A percentile compares a stretch with the other conserved stretches of the same genome.
These are phyloP conservation scores for Eurypyga helias DNA, from an alignment of 2,113 vertebrate species.

Conservation along the genomic window DNA sequence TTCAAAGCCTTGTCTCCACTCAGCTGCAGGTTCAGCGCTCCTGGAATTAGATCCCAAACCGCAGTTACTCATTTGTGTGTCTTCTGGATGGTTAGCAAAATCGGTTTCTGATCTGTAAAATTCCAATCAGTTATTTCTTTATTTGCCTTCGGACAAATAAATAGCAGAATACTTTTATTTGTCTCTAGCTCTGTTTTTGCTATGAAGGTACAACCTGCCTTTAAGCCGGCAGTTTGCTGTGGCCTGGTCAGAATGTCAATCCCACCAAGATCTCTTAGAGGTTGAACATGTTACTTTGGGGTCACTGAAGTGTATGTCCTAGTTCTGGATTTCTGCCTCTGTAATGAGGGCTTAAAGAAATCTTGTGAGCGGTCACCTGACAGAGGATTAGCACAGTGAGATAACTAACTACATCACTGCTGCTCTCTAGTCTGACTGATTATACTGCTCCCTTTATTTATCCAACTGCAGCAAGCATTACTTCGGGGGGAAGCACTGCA, in stretches of 20 bases:
- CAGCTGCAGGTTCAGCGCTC: constrained; percentile 23
- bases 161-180: background rate
- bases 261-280: background rate
- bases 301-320: constrained; percentile 57
- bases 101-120: background rate
- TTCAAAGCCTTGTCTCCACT: background rate
- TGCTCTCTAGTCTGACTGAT: background rate
- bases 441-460: background rate
- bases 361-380: constrained; percentile 87
- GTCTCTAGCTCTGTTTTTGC: background rate
- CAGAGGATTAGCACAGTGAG: constrained; percentile 75
- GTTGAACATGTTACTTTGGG: constrained; percentile 24
- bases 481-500: background rate
- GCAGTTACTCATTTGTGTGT: background rate
- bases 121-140: background rate
- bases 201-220: background rate
- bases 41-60: background rate
- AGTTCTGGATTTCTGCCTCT: constrained; percentile 29
- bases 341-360: constrained; percentile 55
- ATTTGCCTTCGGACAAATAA: background rate
- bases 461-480: background rate
- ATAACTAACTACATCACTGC: constrained; percentile 31
- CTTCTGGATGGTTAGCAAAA: background rate
- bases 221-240: background rate
- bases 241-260: background rate